Conservation (phyloP, 2,113 vertebrate genomes). For the Oceanites oceanicus region DNA sequence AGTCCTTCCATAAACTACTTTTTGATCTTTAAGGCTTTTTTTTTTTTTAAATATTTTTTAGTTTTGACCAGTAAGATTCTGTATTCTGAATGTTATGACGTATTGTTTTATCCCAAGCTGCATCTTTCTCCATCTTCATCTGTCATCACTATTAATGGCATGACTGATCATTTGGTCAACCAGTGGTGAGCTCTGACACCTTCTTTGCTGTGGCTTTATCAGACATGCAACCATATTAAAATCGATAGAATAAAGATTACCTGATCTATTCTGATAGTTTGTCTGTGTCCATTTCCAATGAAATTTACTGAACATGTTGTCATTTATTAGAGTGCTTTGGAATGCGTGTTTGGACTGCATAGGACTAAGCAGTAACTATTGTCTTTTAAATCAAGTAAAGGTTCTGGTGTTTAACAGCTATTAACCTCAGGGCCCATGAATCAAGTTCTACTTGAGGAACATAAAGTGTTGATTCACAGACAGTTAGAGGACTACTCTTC, state of each 20-base stretch:
- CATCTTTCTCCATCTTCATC: neutral
- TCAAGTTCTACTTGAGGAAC: neutral
- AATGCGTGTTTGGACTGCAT: neutral
- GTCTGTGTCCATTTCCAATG: neutral
- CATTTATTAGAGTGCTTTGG: neutral
- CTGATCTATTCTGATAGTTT: neutral
- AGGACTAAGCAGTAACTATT: neutral
- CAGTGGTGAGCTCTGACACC: neutral
- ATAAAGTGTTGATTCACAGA: neutral
- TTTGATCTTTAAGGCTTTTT: neutral
- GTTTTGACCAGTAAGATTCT: neutral
- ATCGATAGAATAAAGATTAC: neutral
- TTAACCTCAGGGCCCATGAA: neutral
- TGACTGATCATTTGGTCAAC: neutral
- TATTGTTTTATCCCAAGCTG: neutral
- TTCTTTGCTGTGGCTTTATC: neutral
- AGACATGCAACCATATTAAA: neutral
- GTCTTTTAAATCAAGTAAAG: neutral
- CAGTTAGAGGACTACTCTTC: neutral
- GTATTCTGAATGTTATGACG: neutral
- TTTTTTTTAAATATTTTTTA: neutral
- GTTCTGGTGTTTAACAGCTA: neutral
- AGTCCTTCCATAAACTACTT: neutral
- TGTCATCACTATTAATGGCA: neutral
- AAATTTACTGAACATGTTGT: neutral